Base-by-base conservation (phyloP, 2,888 invertebrate genomes). In the Eledona agricola region DNA sequence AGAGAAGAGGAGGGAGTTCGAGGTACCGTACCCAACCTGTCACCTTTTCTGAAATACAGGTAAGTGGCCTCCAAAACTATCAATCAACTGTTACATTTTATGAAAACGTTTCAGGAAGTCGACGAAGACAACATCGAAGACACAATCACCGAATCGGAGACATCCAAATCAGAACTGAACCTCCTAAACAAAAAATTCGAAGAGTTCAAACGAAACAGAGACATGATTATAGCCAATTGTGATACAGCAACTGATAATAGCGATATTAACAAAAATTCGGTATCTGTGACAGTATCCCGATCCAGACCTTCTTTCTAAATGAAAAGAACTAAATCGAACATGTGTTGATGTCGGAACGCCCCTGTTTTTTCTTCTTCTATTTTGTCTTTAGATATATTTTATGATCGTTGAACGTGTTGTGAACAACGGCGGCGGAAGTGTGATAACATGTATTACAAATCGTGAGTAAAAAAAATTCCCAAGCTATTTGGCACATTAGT, bases 31-130 rank as follows among this genome's bases (percentile, higher is more conserved):
- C 88, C 19, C 84, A 85, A 71, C 88, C 88, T 1, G 84, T 89
- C 59, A 89, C 89, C 28, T 89, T 89, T 73, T 85, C 87, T 23
- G 89, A 89, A 77, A 89, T 89, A 60, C 83, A 86, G 80, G 86
- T 84, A 66, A 37, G 35, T n/a, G 9, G 1, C 4, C 1, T 9
- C 17, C n/a, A n/a, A n/a, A n/a, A n/a, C n/a, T n/a, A n/a, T n/a
- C n/a, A n/a, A n/a, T n/a, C n/a, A n/a, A n/a, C n/a, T n/a, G n/a
- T n/a, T n/a, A n/a, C n/a, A n/a, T n/a, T n/a, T 51, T 40, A 31
- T 20, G 23, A 19, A n/a, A 17, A 40, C n/a, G n/a, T 75, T 73
- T 16, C 77, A 86, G 82, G 88, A 88, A 76, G 87, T 88, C 9
- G 87, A 87, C 64, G 87, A 87, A 68, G 86, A 86, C 23, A 82